These are phyloP conservation scores for Babyrousa celebensis DNA, from an alignment of 2,797 vertebrate species.

Conservation along the genomic window DNA sequence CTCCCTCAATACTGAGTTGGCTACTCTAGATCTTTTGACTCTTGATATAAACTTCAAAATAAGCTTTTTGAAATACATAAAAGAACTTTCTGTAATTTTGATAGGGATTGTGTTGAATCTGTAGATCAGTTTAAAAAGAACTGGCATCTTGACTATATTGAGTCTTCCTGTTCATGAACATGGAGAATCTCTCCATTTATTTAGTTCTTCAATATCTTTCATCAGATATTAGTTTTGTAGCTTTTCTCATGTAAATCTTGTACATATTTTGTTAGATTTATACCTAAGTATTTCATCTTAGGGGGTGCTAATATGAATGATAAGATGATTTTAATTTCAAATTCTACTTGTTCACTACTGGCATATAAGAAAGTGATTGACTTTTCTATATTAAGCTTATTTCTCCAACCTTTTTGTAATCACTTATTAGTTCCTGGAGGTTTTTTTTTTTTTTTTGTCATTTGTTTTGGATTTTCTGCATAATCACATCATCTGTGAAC, in stretches of 20 bases:
- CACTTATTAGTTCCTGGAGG: not conserved
- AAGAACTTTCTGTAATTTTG: conserved; percentile 1
- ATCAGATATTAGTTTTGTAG: not conserved
- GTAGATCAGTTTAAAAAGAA: not conserved
- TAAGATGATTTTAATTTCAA: conserved; percentile 29
- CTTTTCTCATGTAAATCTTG: not conserved
- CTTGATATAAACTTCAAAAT: not conserved
- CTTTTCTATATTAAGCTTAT: not conserved
- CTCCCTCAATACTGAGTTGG: not conserved
- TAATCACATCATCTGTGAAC: not conserved
- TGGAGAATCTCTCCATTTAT: not conserved
- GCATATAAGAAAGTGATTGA: not conserved
- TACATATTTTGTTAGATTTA: conserved; percentile 3
- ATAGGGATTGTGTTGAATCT: not conserved
- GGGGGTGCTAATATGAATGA: not conserved
- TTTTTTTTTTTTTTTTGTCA: not conserved
- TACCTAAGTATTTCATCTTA: conserved; percentile 16
- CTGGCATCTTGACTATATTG: not conserved
- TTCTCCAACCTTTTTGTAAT: not conserved
- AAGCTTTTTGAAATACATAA: not conserved
- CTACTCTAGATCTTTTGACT: not conserved
- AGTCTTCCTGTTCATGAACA: conserved; percentile 1
- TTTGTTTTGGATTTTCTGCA: not conserved
- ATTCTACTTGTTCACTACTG: not conserved
- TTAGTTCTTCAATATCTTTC: conserved; percentile 43